A percentile compares a stretch with the other conserved stretches of the same genome.
These are phyloP conservation scores for Lutjanus erythropterus DNA, from an alignment of 2,113 vertebrate genomes.

Conservation along the genomic window DNA sequence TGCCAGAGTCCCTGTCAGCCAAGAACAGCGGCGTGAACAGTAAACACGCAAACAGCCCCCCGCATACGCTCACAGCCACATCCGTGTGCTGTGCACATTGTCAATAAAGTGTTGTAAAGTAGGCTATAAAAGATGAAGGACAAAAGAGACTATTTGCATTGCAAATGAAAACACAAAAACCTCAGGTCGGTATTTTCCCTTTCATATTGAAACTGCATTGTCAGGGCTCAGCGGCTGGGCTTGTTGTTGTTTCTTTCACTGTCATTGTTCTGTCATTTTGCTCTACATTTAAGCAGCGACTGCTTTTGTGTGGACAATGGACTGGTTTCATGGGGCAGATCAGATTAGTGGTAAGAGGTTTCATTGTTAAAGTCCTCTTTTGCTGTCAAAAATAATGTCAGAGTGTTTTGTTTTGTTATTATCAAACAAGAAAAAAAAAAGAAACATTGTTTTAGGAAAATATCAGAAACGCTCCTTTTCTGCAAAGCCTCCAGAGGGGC, in stretches of 20 bases:
- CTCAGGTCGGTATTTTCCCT: conserved; percentile 22
- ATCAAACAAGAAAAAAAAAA: background rate
- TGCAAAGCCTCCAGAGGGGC: background rate
- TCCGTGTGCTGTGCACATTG: conserved; percentile 8
- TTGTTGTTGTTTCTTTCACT: conserved; percentile 20
- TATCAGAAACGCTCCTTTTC: background rate
- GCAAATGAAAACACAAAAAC: conserved; percentile 57
- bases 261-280: conserved; percentile 21
- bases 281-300: conserved; percentile 6
- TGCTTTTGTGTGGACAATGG: background rate
- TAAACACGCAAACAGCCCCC: conserved; percentile 53
- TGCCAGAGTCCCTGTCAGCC: conserved; percentile 56
- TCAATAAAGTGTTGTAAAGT: conserved; percentile 50
- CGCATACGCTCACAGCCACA: background rate
- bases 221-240: background rate
- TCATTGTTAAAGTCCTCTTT: background rate
- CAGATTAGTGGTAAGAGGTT: background rate
- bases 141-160: conserved; percentile 64
- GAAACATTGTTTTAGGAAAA: background rate
- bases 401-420: background rate
- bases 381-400: background rate
- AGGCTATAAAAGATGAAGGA: conserved; percentile 56
- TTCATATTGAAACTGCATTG: conserved; percentile 36
- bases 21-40: conserved; percentile 46
- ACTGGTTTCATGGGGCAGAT: background rate